Evolutionary conservation across 1,140 invertebrate species (phyloP), one percentile per base, ranked within the genome.

Genomic region (Cecropterus lyciades): DNA sequence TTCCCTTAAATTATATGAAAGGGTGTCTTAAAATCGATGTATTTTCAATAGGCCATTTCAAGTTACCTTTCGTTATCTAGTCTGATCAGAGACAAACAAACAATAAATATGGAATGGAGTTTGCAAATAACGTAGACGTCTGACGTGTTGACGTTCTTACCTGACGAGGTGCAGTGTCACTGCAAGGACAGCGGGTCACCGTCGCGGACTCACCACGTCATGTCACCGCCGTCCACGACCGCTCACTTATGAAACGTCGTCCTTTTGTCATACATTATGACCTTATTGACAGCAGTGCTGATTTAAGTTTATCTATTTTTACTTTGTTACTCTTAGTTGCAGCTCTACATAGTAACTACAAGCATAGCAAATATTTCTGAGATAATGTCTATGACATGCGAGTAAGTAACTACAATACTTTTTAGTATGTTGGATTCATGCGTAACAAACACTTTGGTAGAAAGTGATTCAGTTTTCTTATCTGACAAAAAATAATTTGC

Each of bases 181-280:
- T 40, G 67, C 70, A 78, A 75, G 76, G 76, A 75, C 73, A 56
- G 46, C 52, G 62, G 76, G 73, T 78, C 76, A 78, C 70, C 66
- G 72, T 70, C 68, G 55, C 56, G 52, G 52, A 7, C 51, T 6
- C n/a, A 53, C n/a, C n/a, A 59, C 60, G 40, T 65, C 63, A 64
- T 67, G 69, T 68, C 56, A 73, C 56, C 65, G 59, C 51, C 37
- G 48, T 30, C 57, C 42, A 40, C 37, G 15, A 27, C 49, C 52
- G 65, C 55, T 45, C 59, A 57, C 17, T 66, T 48, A 62, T 51
- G 51, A 66, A 65, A 45, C 49, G 59, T 65, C 57, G 57, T 72
- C 70, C 67, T 69, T 73, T 73, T 73, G 67, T 73, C 59, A 72
- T 59, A 49, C 60, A 65, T 71, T 42, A 63, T 46, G 56, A 72